A percentile compares a stretch with the other conserved stretches of the same genome.
These are phyloP conservation scores for Aleadryas rufinucha DNA, from an alignment of 2,113 vertebrate species.

Conservation along the genomic window DNA sequence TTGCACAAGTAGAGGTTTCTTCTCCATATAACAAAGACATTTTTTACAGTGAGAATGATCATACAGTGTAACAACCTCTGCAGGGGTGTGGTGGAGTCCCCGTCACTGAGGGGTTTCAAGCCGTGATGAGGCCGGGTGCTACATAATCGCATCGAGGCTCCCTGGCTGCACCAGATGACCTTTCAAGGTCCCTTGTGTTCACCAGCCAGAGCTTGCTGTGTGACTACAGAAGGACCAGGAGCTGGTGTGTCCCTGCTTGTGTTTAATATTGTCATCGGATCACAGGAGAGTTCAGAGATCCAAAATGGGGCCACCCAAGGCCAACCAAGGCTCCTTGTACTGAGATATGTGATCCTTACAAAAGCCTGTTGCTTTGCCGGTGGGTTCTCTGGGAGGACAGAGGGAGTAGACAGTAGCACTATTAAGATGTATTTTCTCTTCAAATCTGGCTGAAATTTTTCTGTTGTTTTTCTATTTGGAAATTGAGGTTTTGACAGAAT, in stretches of 20 bases:
- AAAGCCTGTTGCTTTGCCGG: neutral
- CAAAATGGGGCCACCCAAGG: neutral
- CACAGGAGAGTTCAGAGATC: neutral
- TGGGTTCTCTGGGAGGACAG: neutral
- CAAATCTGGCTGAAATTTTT: neutral
- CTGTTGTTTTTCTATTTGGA: neutral
- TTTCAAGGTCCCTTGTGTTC: neutral
- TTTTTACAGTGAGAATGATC: neutral
- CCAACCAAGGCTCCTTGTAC: rapidly evolving
- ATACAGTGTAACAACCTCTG: neutral
- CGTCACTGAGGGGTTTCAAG: neutral
- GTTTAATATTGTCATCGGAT: neutral
- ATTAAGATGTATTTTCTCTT: neutral
- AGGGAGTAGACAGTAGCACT: neutral
- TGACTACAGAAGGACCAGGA: neutral
- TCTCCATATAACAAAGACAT: neutral
- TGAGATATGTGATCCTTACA: rapidly evolving
- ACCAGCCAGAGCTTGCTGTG: neutral
- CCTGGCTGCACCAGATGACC: neutral
- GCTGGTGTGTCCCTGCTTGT: neutral
- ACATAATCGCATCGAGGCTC: neutral
- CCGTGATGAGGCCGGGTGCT: neutral
- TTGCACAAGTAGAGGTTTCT: neutral
- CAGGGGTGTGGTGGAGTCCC: neutral
- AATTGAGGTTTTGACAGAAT: neutral